Evolutionary conservation across 2,113 vertebrate genomes (phyloP).

Genomic region (Mustela nigripes): DNA sequence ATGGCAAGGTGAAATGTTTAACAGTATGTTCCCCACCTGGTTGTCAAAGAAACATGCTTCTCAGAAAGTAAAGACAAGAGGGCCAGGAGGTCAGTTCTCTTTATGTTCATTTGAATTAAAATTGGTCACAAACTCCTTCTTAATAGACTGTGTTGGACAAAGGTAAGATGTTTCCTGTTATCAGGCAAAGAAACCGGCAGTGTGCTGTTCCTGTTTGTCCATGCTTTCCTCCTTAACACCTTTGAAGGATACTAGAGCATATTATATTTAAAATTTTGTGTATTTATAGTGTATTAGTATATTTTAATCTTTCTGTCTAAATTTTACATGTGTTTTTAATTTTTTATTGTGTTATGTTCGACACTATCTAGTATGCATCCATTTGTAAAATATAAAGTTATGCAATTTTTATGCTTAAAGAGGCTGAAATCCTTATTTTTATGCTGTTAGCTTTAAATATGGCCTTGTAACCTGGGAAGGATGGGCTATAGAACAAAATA

Average conservation of each 20-base stretch:
- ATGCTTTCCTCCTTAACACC: not conserved
- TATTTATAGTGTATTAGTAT: not conserved
- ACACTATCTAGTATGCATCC: not conserved
- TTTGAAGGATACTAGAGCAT: not conserved
- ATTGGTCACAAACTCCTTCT: not conserved
- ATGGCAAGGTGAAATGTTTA: not conserved
- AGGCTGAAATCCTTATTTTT: constrained; percentile 14
- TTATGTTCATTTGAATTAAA: not conserved
- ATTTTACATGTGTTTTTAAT: not conserved
- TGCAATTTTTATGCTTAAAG: constrained; percentile 9
- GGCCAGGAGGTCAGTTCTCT: not conserved
- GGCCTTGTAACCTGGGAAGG: not conserved
- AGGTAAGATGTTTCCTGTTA: not conserved
- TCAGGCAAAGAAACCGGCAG: not conserved
- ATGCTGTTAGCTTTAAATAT: not conserved
- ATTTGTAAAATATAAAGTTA: not conserved
- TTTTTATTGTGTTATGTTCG: too few species aligned
- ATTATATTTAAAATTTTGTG: not conserved
- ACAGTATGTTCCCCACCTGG: not conserved
- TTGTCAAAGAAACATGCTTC: not conserved
- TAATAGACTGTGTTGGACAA: not conserved
- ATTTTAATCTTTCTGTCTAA: constrained; percentile 54
- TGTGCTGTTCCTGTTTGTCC: not conserved
- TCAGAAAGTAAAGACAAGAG: not conserved
- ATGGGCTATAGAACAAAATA: not conserved